Conservation (phyloP, 2,113 vertebrate species). For the Condylura cristata region DNA sequence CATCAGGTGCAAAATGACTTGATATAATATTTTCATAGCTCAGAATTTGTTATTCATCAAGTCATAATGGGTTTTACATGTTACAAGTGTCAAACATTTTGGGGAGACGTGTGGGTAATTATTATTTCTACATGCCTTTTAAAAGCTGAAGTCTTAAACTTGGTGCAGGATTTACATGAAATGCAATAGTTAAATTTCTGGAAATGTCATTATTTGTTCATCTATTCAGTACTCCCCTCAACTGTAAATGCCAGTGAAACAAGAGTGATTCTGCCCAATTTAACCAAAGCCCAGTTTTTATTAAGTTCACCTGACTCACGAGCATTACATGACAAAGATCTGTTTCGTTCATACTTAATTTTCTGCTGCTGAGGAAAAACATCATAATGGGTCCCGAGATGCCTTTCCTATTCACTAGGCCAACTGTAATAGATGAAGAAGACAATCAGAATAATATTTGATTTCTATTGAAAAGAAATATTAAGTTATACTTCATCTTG, state of each 20-base stretch:
- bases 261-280: slow-evolving; percentile 43
- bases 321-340: slow-evolving; percentile 40
- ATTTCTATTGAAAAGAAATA: background rate
- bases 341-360: slow-evolving; percentile 43
- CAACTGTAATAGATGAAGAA: slow-evolving; percentile 39
- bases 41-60: slow-evolving; percentile 70
- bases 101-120: slow-evolving; percentile 58
- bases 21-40: slow-evolving; percentile 66
- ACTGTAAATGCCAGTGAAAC: slow-evolving; percentile 30
- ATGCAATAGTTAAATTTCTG: slow-evolving; percentile 57
- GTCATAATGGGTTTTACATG: slow-evolving; percentile 67
- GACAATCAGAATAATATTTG: background rate
- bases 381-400: background rate
- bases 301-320: slow-evolving; percentile 45
- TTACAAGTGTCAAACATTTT: slow-evolving; percentile 32
- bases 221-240: background rate
- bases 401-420: background rate
- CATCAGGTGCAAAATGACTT: slow-evolving; percentile 62
- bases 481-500: slow-evolving; percentile 35
- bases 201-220: slow-evolving; percentile 49
- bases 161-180: slow-evolving; percentile 49
- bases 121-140: slow-evolving; percentile 71
- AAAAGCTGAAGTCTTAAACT: slow-evolving; percentile 59
- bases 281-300: slow-evolving; percentile 61
- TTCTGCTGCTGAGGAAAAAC: slow-evolving; percentile 48